Conservation (phyloP, 2,888 invertebrate genomes). For the Phalangium opilio region DNA sequence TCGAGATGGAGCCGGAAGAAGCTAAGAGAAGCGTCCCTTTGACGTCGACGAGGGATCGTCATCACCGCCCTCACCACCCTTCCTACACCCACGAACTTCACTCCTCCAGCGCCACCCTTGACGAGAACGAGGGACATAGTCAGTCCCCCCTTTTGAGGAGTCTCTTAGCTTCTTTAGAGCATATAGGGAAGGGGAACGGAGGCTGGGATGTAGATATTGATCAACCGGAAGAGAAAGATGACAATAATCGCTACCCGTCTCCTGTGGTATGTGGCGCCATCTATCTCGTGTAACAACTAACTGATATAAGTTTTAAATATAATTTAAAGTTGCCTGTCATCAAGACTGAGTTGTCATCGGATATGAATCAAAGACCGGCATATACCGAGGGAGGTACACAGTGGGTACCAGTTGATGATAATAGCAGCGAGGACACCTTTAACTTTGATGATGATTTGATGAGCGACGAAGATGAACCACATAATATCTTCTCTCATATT, state of each 20-base stretch:
- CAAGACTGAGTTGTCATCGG: slow-evolving; percentile 10
- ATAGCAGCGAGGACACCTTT: not conserved
- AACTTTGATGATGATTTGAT: not conserved
- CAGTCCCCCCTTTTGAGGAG: slow-evolving; percentile 5
- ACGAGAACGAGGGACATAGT: slow-evolving; percentile 8
- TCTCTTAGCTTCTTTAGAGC: slow-evolving; percentile 9
- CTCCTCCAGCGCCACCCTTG: not conserved
- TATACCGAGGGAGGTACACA: slow-evolving; percentile 14
- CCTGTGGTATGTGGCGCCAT: slow-evolving; percentile 6
- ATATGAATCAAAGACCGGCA: slow-evolving; percentile 8
- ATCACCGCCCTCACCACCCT: not conserved
- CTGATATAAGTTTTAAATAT: not conserved
- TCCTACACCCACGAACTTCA: not conserved
- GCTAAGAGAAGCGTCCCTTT: not conserved
- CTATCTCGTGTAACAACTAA: not conserved
- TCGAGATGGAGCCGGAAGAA: not conserved
- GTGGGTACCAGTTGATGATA: slow-evolving; percentile 10
- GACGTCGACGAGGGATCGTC: not conserved
- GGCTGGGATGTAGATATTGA: too few species aligned
- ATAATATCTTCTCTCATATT: too few species aligned
- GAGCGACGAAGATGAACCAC: too few species aligned
- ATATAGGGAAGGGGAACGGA: slow-evolving; percentile 2
- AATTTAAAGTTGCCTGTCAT: slow-evolving; percentile 6
- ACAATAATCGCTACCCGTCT: slow-evolving; percentile 6
- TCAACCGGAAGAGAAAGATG: slow-evolving; percentile 6